These are phyloP conservation scores for Gymnoscopelus braueri DNA, from an alignment of 2,797 vertebrate species.

Conservation along the genomic window DNA sequence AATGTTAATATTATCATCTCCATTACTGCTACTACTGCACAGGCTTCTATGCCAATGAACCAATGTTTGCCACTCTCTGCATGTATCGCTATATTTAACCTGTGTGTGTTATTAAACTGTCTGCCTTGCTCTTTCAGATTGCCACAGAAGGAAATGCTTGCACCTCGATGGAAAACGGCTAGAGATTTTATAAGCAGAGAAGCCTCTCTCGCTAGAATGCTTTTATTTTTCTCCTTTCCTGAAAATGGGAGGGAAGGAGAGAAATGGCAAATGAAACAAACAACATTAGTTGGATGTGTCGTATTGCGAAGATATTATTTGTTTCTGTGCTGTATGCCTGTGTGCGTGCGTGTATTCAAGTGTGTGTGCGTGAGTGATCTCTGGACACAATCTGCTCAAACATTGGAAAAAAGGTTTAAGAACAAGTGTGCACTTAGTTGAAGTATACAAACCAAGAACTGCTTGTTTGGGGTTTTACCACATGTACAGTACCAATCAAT, in stretches of 20 bases:
- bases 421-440: slow-evolving; percentile 16
- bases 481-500: no score
- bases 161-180: slow-evolving; percentile 78
- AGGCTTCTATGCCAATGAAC: slow-evolving; percentile 33
- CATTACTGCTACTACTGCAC: slow-evolving; percentile 24
- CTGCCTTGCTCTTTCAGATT: slow-evolving; percentile 99
- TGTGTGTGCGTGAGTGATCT: slow-evolving; percentile 62
- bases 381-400: slow-evolving; percentile 86
- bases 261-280: slow-evolving; percentile 48
- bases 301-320: slow-evolving; percentile 39
- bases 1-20: slow-evolving; percentile 22
- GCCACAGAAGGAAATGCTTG: slow-evolving; percentile 77
- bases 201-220: slow-evolving; percentile 47
- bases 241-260: slow-evolving; percentile 45
- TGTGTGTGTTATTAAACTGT: slow-evolving; percentile 93
- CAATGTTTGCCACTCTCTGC: slow-evolving; percentile 58
- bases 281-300: slow-evolving; percentile 46
- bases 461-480: background rate
- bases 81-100: slow-evolving; percentile 71
- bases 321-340: slow-evolving; percentile 22
- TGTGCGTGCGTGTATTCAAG: slow-evolving; percentile 32
- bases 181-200: slow-evolving; percentile 56
- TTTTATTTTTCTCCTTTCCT: slow-evolving; percentile 52
- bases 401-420: slow-evolving; percentile 14
- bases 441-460: slow-evolving; percentile 5